phyloP scores from a whole-genome alignment of 2,797 vertebrate species.

The Gymnoscopelus microlampas region DNA sequence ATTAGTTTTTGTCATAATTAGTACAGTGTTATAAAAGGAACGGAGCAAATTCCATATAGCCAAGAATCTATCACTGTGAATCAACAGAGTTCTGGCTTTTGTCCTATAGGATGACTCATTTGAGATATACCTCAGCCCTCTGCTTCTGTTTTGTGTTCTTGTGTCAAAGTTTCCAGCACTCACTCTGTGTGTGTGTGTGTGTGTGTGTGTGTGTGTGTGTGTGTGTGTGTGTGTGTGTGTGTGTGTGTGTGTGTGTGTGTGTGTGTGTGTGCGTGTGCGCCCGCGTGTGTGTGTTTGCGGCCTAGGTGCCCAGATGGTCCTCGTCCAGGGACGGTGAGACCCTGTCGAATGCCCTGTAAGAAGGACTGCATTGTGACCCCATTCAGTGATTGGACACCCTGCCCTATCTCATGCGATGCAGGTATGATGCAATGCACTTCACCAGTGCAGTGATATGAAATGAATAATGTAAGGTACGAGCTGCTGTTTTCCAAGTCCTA shows the following conservation, averaged over 20 bases:
- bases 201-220: constrained; percentile 17
- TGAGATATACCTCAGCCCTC: neutral
- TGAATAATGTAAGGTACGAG: neutral
- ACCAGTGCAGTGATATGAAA: neutral
- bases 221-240: constrained; percentile 23
- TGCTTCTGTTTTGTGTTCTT: constrained; percentile 12
- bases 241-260: constrained; percentile 28
- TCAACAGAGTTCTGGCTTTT: constrained; percentile 2
- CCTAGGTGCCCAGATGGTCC: constrained; percentile 93
- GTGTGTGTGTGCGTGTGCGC: neutral
- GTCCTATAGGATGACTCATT: constrained; percentile 1
- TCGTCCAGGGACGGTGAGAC: constrained; percentile 89
- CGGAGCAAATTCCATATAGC: neutral
- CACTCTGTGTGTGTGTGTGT: neutral
- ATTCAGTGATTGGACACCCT: constrained; percentile 92
- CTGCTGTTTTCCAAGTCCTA: too few species aligned
- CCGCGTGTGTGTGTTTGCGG: neutral
- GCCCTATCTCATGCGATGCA: constrained; percentile 88
- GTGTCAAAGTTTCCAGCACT: constrained; percentile 13
- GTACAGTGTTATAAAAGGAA: neutral
- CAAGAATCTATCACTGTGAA: constrained; percentile 1
- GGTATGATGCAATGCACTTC: constrained; percentile 73
- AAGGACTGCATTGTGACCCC: constrained; percentile 94
- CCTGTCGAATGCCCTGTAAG: constrained; percentile 92
- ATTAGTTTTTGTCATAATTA: neutral